These are phyloP conservation scores for Sarcophaga subvicina DNA, from an alignment of 2,888 invertebrate species.

Conservation along the genomic window DNA sequence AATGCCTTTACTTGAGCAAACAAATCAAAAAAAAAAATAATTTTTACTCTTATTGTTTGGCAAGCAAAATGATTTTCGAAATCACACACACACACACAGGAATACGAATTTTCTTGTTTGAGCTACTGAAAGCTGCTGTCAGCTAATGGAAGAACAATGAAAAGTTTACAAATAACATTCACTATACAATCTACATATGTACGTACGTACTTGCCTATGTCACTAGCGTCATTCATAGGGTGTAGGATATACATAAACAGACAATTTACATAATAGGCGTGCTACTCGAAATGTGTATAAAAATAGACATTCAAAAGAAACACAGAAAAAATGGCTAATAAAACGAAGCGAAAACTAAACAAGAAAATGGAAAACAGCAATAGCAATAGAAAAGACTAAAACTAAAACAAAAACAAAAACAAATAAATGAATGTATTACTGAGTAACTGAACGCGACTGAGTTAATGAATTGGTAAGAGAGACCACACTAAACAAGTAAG, in stretches of 20 bases:
- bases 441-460: neutral
- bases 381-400: neutral
- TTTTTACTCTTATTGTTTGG: too few species aligned
- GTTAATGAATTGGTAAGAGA: too few species aligned
- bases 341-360: constrained; percentile 12
- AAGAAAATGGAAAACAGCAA: neutral
- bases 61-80: too few species aligned
- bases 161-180: neutral
- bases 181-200: neutral
- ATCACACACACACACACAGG: too few species aligned
- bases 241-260: constrained; percentile 3
- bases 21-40: too few species aligned
- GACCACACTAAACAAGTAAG: neutral
- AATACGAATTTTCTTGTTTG: neutral
- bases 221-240: neutral
- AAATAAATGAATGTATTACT: constrained; percentile 9
- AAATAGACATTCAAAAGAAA: constrained; percentile 30
- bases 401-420: constrained; percentile 48
- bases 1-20: too few species aligned
- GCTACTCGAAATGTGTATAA: constrained; percentile 29
- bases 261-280: constrained; percentile 47
- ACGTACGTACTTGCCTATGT: neutral
- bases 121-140: too few species aligned
- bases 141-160: neutral
- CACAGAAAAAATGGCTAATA: neutral